Conservation (phyloP, 2,888 invertebrate species). For the Leptopilina syphax region DNA sequence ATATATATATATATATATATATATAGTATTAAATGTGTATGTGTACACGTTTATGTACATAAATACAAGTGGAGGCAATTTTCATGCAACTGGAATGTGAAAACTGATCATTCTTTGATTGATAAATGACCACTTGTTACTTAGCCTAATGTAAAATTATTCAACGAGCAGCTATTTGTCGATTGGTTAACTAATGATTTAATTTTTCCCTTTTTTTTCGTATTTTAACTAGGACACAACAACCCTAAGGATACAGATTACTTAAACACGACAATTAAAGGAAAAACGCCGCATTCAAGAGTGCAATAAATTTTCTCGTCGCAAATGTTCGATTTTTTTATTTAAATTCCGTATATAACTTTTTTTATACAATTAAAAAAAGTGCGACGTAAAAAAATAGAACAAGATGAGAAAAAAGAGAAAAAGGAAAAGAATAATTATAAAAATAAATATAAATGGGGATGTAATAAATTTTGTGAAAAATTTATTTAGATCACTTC, state of each 20-base stretch:
- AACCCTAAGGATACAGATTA: background rate
- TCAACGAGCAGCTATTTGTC: slow-evolving; percentile 1
- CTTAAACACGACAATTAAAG: background rate
- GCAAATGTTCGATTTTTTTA: slow-evolving; percentile 30
- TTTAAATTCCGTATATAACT: too few relatives aligned
- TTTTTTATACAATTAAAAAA: background rate
- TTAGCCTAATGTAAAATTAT: background rate
- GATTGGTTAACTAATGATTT: slow-evolving; percentile 13
- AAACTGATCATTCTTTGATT: slow-evolving; percentile 24
- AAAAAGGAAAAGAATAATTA: too few relatives aligned
- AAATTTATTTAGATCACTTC: background rate
- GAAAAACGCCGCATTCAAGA: background rate
- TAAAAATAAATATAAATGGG: background rate
- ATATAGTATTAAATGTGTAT: background rate
- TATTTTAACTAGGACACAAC: background rate
- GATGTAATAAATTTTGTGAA: slow-evolving; percentile 4
- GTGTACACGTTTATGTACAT: too few relatives aligned
- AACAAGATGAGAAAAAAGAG: too few relatives aligned
- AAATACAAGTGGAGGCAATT: background rate
- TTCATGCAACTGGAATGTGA: slow-evolving; percentile 3
- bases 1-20: too few relatives aligned
- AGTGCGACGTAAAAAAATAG: background rate
- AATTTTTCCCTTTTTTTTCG: background rate
- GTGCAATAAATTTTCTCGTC: slow-evolving; percentile 42
- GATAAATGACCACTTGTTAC: slow-evolving; percentile 20